Evolutionary conservation across 2,113 vertebrate species (phyloP).

Genomic region (Sciurus niger): DNA sequence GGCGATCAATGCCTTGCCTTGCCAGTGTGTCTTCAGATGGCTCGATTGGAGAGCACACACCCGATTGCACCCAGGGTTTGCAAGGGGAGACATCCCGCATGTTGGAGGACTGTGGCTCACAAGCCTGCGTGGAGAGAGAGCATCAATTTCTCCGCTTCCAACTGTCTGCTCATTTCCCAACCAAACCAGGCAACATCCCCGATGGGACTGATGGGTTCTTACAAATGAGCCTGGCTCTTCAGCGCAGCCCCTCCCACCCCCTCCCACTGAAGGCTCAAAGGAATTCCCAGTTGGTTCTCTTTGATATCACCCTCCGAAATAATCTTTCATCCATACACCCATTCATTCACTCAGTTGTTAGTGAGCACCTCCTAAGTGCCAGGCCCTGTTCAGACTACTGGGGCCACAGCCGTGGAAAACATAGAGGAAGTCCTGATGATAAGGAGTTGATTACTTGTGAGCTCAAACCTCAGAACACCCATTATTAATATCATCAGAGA

Average conservation of each 20-base stretch:
- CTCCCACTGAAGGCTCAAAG: not conserved
- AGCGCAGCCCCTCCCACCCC: not conserved
- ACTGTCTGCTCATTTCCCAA: not conserved
- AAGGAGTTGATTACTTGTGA: accelerated
- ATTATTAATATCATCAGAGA: not conserved
- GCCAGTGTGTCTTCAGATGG: conserved; percentile 60
- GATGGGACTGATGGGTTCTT: not conserved
- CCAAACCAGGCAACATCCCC: not conserved
- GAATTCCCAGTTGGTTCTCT: not conserved
- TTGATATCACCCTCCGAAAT: not conserved
- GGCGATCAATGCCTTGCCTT: not conserved
- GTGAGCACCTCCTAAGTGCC: not conserved
- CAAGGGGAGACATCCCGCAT: not conserved
- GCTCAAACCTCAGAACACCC: not conserved
- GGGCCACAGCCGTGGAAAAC: not conserved
- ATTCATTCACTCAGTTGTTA: not conserved
- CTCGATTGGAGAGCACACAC: conserved; percentile 52
- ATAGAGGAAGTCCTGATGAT: not conserved
- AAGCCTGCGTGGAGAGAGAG: not conserved
- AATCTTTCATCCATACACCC: not conserved
- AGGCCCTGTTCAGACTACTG: not conserved
- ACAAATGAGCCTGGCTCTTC: not conserved
- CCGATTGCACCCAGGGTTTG: not conserved
- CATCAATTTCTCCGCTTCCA: not conserved
- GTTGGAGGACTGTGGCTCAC: not conserved